These are phyloP conservation scores for Scaptomyza flava DNA, from an alignment of 2,888 invertebrate species.

Conservation along the genomic window DNA sequence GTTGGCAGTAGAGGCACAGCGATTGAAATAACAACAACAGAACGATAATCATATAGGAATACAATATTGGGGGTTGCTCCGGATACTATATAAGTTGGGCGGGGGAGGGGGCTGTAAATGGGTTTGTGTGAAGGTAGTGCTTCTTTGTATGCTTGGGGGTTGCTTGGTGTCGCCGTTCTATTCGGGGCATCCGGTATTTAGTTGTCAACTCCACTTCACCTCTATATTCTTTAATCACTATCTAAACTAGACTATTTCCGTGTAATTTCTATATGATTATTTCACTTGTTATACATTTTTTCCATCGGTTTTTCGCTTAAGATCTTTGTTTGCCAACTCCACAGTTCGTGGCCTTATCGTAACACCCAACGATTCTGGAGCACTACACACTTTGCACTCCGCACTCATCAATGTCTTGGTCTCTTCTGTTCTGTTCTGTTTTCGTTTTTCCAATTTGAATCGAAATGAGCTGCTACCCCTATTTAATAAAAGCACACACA, in stretches of 20 bases:
- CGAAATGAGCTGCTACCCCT: slow-evolving; percentile 64
- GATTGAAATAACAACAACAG: slow-evolving; percentile 84
- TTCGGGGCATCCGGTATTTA: not conserved
- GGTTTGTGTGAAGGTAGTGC: slow-evolving; percentile 1
- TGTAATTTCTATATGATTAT: not conserved
- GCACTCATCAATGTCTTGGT: slow-evolving; percentile 50
- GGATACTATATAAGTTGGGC: slow-evolving; percentile 1
- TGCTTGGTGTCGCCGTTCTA: slow-evolving; percentile 10
- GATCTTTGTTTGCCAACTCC: slow-evolving; percentile 12
- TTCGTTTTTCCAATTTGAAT: slow-evolving; percentile 73
- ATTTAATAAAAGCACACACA: slow-evolving; percentile 43
- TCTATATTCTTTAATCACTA: not conserved
- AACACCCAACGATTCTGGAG: slow-evolving; percentile 22
- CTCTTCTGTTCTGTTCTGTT: slow-evolving; percentile 48
- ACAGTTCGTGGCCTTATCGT: slow-evolving; percentile 20
- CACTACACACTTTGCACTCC: slow-evolving; percentile 40
- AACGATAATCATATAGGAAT: slow-evolving; percentile 83
- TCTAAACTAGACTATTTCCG: not conserved
- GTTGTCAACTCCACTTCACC: slow-evolving; percentile 16
- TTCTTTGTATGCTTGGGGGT: slow-evolving; percentile 26
- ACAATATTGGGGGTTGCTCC: slow-evolving; percentile 32
- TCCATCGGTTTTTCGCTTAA: not conserved
- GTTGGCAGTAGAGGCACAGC: slow-evolving; percentile 84
- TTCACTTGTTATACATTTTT: slow-evolving; percentile 19
- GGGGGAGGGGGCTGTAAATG: slow-evolving; percentile 7